Conservation (phyloP, 2,797 vertebrate genomes). For the Amniataba percoides region DNA sequence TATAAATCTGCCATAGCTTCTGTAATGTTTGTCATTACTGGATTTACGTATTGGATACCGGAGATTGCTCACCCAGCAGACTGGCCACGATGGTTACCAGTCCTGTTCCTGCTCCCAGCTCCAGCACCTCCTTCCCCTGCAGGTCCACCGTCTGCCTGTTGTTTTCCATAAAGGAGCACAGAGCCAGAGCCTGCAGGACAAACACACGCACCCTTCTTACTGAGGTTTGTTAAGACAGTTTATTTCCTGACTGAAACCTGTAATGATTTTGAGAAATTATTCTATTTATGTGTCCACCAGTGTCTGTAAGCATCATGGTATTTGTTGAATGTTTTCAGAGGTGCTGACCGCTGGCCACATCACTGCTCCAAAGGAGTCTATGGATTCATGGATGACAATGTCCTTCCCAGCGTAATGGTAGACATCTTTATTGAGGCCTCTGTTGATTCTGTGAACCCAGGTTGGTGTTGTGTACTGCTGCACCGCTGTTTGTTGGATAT, state of each 20-base stretch:
- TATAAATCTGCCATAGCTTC: background rate
- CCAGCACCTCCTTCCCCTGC: constrained; percentile 86
- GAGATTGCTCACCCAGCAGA: constrained; percentile 87
- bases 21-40: background rate
- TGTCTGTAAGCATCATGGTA: background rate
- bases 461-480: constrained; percentile 36
- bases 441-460: constrained; percentile 81
- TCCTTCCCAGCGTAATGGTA: constrained; percentile 87
- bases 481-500: constrained; percentile 55
- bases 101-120: constrained; percentile 94
- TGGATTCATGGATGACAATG: constrained; percentile 90
- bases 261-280: background rate
- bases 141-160: constrained; percentile 87
- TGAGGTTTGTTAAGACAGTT: background rate
- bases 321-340: background rate
- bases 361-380: constrained; percentile 81
- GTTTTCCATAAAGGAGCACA: constrained; percentile 92
- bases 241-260: background rate
- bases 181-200: constrained; percentile 85
- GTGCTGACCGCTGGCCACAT: constrained; percentile 74
- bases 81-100: constrained; percentile 92
- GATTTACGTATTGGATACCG: background rate
- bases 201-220: background rate
- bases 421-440: constrained; percentile 84
- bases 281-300: background rate